These are phyloP conservation scores for Bhutanitis thaidina DNA, from an alignment of 2,888 invertebrate genomes.

Conservation along the genomic window DNA sequence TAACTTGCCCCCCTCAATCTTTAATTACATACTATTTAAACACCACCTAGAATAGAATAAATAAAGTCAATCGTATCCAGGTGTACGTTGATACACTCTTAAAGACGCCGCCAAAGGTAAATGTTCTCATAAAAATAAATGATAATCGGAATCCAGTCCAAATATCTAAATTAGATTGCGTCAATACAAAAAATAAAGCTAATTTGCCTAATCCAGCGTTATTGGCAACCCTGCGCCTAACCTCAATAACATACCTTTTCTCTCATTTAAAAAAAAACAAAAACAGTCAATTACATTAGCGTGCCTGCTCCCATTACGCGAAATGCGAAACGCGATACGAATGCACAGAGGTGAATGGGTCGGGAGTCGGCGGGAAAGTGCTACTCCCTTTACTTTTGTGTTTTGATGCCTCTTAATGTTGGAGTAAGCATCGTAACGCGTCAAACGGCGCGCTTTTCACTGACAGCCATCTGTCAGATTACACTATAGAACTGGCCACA, in stretches of 20 bases:
- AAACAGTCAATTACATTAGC: slow-evolving; percentile 70
- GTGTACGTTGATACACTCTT: not conserved
- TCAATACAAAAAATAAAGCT: slow-evolving; percentile 2
- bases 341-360: slow-evolving; percentile 10
- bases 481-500: not conserved
- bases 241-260: slow-evolving; percentile 23
- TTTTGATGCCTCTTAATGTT: slow-evolving; percentile 13
- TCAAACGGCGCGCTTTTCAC: slow-evolving; percentile 4
- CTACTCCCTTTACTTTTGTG: slow-evolving; percentile 15
- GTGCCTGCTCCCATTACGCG: slow-evolving; percentile 49
- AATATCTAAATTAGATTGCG: slow-evolving; percentile 12
- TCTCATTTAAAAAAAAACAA: slow-evolving; percentile 24
- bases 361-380: slow-evolving; percentile 20
- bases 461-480: not conserved
- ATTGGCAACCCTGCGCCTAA: slow-evolving; percentile 14
- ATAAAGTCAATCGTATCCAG: not conserved
- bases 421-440: slow-evolving; percentile 4
- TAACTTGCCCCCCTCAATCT: no score
- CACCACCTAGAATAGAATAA: no score
- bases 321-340: slow-evolving; percentile 38
- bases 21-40: no score
- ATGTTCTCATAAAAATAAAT: no score
- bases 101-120: not conserved
- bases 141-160: not conserved
- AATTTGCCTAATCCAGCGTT: slow-evolving; percentile 5